These are phyloP conservation scores for Paralinhomoeus sp. DNA, from an alignment of 2,888 invertebrate genomes.

Conservation along the genomic window DNA sequence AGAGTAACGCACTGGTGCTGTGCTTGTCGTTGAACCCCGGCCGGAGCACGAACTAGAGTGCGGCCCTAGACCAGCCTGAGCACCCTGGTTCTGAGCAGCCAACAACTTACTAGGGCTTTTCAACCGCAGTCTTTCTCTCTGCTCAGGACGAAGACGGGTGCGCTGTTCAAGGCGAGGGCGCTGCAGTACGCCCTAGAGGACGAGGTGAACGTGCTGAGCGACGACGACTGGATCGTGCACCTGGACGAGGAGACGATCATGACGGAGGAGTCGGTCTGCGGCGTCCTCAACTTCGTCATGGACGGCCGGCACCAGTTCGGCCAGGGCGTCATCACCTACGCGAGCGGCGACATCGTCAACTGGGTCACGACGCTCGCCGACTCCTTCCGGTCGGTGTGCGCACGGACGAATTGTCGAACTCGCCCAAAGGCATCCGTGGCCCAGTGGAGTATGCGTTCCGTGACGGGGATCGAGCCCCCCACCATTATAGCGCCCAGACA, in stretches of 20 bases:
- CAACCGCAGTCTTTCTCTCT: slow-evolving; percentile 1
- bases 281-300: slow-evolving; percentile 67
- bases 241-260: slow-evolving; percentile 83
- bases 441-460: too few relatives aligned
- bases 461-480: too few relatives aligned
- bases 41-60: too few relatives aligned
- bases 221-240: slow-evolving; percentile 73
- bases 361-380: slow-evolving; percentile 89
- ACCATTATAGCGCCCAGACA: too few relatives aligned
- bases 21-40: too few relatives aligned
- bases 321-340: slow-evolving; percentile 50
- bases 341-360: slow-evolving; percentile 77
- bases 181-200: slow-evolving; percentile 83
- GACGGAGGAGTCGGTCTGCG: slow-evolving; percentile 53
- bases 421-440: too few relatives aligned
- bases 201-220: slow-evolving; percentile 53
- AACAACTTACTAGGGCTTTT: too few relatives aligned
- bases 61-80: too few relatives aligned
- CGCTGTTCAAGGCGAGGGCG: slow-evolving; percentile 76
- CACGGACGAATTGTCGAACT: too few relatives aligned
- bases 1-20: too few relatives aligned
- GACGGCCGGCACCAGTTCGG: slow-evolving; percentile 86
- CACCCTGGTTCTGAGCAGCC: too few relatives aligned
- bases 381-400: slow-evolving; percentile 33
- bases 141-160: slow-evolving; percentile 57